A percentile compares a stretch with the other conserved stretches of the same genome.
Conservation (phyloP, 2,113 vertebrate genomes). For the Boleophthalmus pectinirostris region DNA sequence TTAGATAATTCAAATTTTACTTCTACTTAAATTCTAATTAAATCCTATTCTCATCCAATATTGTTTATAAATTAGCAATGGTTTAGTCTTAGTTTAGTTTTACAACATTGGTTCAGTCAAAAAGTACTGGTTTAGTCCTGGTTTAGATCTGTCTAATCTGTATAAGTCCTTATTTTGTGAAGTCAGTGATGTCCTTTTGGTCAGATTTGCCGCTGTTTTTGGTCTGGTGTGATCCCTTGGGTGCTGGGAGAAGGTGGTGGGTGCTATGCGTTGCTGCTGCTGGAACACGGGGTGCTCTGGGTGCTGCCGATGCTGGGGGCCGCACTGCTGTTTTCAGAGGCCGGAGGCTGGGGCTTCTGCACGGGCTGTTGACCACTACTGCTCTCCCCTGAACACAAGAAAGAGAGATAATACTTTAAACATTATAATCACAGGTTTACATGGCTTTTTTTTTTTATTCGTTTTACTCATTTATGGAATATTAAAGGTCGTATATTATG, state of each 20-base stretch:
- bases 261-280: slow-evolving; percentile 89
- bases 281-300: slow-evolving; percentile 95
- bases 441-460: too few species aligned
- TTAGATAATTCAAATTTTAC: too few species aligned
- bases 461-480: too few species aligned
- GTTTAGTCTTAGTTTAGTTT: background rate
- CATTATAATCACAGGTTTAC: background rate
- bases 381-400: slow-evolving; percentile 77
- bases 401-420: background rate
- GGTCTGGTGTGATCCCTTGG: slow-evolving; percentile 25
- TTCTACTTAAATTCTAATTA: too few species aligned
- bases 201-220: slow-evolving; percentile 51
- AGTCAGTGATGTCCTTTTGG: background rate
- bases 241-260: background rate
- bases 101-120: background rate
- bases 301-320: slow-evolving; percentile 96
- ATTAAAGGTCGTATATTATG: too few species aligned
- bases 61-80: background rate
- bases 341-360: slow-evolving; percentile 77
- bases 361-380: slow-evolving; percentile 78
- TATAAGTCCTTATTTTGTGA: background rate
- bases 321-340: slow-evolving; percentile 92
- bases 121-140: background rate
- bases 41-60: background rate
- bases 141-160: background rate